Base-by-base conservation (phyloP, 2,888 invertebrate genomes). In the Microplitis deprimator region DNA sequence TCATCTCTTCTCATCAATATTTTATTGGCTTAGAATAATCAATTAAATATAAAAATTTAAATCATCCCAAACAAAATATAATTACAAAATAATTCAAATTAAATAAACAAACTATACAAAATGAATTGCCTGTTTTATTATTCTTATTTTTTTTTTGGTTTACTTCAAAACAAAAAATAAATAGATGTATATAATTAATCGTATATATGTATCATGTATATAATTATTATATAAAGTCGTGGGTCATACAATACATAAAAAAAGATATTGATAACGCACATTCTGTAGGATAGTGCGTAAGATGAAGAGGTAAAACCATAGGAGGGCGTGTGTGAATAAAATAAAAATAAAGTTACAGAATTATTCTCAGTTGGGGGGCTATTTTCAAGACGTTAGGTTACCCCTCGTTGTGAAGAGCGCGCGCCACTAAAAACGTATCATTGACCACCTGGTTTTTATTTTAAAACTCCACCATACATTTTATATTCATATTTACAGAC, bases 221-320 rank as follows among this genome's bases (percentile, higher is more conserved):
- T 20, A 62, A 62, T 62, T 62, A 62, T 62, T 62, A 17, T 62
- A 62, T 62, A 62, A 62, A 62, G 8, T 62, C 29, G 6, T 59
- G 8, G 20, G 59, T 20, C 10, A 38, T 70, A 17, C 16, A 8
- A 70, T 60, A 17, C 10, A 60, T 64, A 70, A 73, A 60, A 74
- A 77, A 70, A 74, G 69, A 39, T 62, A 75, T 70, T 73, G 69
- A 71, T 75, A 73, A 70, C 70, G 39, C 65, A 61, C 68, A 16
- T 62, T 71, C 75, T 68, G 80, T 38, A 69, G 72, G 75, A 68
- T 76, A 73, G 50, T 50, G 50, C 50, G 50, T 80, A 83, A 85
- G 84, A 87, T 87, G 87, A 87, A 87, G 87, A 87, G 86, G 86
- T 87, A 87, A 87, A 85, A 82, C 86, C 79, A 81, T 86, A 87